Conservation (phyloP, 2,888 invertebrate genomes). For the Pterostichus madidus region DNA sequence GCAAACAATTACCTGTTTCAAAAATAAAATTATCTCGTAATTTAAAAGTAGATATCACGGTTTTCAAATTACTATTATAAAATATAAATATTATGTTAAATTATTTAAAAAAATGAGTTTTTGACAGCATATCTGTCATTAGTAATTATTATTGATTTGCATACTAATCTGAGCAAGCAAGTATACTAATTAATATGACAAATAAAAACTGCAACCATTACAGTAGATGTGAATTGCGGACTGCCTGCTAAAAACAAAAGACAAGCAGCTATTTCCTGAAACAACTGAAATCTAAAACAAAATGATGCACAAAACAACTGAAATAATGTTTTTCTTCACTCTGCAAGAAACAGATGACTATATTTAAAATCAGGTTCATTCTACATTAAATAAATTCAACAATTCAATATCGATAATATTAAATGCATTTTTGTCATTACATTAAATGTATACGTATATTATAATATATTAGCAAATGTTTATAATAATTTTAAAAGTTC, state of each 20-base stretch:
- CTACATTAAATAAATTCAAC: slow-evolving; percentile 36
- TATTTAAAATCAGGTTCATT: slow-evolving; percentile 11
- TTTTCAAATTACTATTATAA: too few relatives aligned
- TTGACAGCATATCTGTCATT: slow-evolving; percentile 39
- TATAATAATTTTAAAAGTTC: slow-evolving; percentile 13
- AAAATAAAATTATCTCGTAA: not conserved
- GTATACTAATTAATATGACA: not conserved
- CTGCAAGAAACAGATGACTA: not conserved
- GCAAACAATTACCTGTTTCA: not conserved
- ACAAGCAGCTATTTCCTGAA: too few relatives aligned
- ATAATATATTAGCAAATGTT: slow-evolving; percentile 13
- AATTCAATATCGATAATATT: slow-evolving; percentile 7
- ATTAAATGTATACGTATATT: slow-evolving; percentile 32
- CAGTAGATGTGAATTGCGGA: not conserved
- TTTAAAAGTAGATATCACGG: too few relatives aligned
- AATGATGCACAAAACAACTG: not conserved
- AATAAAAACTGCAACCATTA: slow-evolving; percentile 1
- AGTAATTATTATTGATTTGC: slow-evolving; percentile 10
- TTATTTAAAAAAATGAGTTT: slow-evolving; percentile 8
- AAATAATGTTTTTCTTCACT: too few relatives aligned
- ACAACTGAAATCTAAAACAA: not conserved
- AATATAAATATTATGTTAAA: not conserved
- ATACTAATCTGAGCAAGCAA: not conserved
- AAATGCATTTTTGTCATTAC: slow-evolving; percentile 28
- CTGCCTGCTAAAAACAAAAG: not conserved